A percentile compares a stretch with the other conserved stretches of the same genome.
Evolutionary conservation across 1,140 invertebrate species (phyloP).

Genomic region (Trichonephila clavata): DNA sequence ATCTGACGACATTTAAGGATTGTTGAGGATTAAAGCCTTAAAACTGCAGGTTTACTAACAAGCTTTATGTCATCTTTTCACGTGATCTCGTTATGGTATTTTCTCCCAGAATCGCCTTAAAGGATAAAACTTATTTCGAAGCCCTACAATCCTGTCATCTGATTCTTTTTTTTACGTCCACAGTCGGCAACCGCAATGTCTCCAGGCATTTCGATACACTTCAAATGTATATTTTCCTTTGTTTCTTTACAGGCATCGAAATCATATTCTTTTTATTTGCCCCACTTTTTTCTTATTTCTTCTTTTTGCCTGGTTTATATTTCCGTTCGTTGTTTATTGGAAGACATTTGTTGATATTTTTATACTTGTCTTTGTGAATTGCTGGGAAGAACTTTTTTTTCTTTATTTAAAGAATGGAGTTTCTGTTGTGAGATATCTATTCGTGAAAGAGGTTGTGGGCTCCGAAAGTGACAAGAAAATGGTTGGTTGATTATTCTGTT

Average conservation of each 20-base stretch:
- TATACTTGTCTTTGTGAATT: background rate
- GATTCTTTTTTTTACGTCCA: background rate
- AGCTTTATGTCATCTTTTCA: slow-evolving; percentile 56
- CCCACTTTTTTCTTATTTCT: background rate
- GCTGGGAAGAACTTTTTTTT: background rate
- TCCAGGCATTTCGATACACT: background rate
- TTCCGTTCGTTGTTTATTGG: slow-evolving; percentile 19
- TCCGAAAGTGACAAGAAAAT: slow-evolving; percentile 1
- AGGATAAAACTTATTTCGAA: slow-evolving; percentile 48
- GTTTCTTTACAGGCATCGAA: background rate
- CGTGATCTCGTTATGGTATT: slow-evolving; percentile 64
- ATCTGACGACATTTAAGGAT: slow-evolving; percentile 12
- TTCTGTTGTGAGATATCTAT: background rate
- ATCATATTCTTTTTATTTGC: background rate
- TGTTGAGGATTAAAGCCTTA: slow-evolving; percentile 9
- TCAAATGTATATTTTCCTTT: slow-evolving; percentile 13
- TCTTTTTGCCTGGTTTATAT: background rate
- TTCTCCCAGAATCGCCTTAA: slow-evolving; percentile 56
- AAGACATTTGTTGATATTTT: background rate
- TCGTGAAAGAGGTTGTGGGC: too few species aligned
- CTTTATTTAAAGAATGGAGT: background rate
- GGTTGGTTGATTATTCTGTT: background rate
- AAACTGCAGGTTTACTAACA: slow-evolving; percentile 61
- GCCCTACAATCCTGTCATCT: slow-evolving; percentile 45
- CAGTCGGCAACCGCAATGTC: background rate